Percentiles rank a stretch among this genome's conserved stretches.
Evolutionary conservation across 1,140 invertebrate genomes (phyloP).

Genomic region (Centruroides sculpturatus): DNA sequence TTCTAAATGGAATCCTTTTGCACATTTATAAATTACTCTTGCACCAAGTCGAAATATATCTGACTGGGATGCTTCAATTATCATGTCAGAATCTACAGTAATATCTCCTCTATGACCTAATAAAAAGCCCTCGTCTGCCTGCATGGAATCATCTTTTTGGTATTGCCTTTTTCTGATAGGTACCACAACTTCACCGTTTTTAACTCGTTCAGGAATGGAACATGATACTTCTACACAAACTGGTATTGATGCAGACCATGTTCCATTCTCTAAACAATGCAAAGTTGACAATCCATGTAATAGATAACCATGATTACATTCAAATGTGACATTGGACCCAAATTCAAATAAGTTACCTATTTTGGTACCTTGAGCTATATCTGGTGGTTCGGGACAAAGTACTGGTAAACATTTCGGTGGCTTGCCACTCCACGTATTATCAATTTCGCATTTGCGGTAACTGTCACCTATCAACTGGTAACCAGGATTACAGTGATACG

Average conservation of each 20-base stretch:
- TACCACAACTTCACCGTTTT: constrained; percentile 9
- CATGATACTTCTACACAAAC: constrained; percentile 23
- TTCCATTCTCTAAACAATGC: constrained; percentile 8
- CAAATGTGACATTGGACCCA: constrained; percentile 24
- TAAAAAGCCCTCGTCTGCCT: too few species aligned
- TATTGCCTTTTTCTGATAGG: too few species aligned
- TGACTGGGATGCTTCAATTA: constrained; percentile 7
- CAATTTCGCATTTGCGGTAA: constrained; percentile 9
- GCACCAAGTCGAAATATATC: constrained; percentile 24
- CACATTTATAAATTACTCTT: constrained; percentile 18
- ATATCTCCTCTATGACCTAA: constrained; percentile 11
- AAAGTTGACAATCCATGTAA: constrained; percentile 15
- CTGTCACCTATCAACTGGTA: constrained; percentile 6
- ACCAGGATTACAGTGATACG: constrained; percentile 8
- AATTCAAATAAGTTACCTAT: constrained; percentile 5
- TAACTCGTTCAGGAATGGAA: constrained; percentile 16
- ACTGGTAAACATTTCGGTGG: constrained; percentile 24
- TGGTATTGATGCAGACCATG: constrained; percentile 14
- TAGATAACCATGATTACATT: constrained; percentile 29
- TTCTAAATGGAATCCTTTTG: constrained; percentile 7
- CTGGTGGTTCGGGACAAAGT: constrained; percentile 15
- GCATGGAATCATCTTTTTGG: too few species aligned
- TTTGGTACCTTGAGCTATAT: constrained; percentile 6
- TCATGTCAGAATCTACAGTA: constrained; percentile 8
- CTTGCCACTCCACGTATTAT: constrained; percentile 24